Base-by-base conservation (phyloP, 2,888 invertebrate genomes). In the Rhingia rostrata region DNA sequence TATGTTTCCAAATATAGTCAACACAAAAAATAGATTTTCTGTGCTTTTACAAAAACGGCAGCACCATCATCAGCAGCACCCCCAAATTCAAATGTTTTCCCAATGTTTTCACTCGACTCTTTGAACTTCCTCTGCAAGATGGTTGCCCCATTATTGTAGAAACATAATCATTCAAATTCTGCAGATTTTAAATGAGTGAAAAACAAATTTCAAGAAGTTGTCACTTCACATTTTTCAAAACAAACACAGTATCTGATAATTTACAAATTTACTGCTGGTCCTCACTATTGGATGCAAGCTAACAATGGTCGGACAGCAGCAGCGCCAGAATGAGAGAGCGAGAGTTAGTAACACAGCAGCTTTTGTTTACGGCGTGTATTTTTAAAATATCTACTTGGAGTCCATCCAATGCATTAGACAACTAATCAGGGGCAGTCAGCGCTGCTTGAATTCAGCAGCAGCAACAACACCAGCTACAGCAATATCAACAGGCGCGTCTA, bases 321-420 rank as follows among this genome's bases (percentile, higher is more conserved):
- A 41, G 37, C 32, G 56, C 9, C 37, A 74, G 63, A 67, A 56
- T 43, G 41, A 78, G 64, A 61, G 49, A 70, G 41, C 66, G 12
- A 63, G 54, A 73, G 78, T 78, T 83, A 73, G 83, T 83, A 83
- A 83, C 83, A 83, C 45, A 10, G 61, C 51, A 61, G 22, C 22
- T 67, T 78, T 35, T 67, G 61, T 73, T 67, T 73, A 74, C 56
- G 88, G 88, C 88, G 86, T 87, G 88, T 90, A 90, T 90, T 90
- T 91, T 88, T 90, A 90, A 89, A 89, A 87, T 88, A 87, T 88
- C 89, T 88, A 90, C 90, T 90, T 90, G 90, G 90, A 91, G 88
- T 87, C 86, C 87, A 88, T 91, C 90, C 90, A 90, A 91, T 90
- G 89, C 90, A 90, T 90, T 90, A 90, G 89, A 89, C 88, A 86